Evolutionary conservation across 2,888 invertebrate species (phyloP), one percentile per base, ranked within the genome.

Genomic region (Eupithecia dodoneata): DNA sequence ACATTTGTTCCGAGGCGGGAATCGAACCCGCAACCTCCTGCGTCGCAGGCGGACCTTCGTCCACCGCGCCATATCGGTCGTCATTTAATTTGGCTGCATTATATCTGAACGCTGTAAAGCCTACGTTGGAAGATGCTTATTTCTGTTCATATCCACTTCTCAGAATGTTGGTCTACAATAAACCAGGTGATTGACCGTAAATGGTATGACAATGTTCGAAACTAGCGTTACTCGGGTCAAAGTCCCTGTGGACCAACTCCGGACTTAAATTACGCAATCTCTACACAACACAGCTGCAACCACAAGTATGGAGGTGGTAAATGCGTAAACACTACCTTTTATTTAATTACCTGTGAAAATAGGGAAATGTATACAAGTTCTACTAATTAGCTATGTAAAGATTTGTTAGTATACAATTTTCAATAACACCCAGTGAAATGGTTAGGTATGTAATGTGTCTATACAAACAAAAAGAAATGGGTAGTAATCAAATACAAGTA

Each of bases 111-210:
- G 47, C 3, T 49, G 49, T 49, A 13, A 13, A 49, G 49, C 49
- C 47, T 49, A 49, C 49, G 4, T 13, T 3, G 2, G 49, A 12
- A 12, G 13, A 30, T 49, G 13, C 49, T 13, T 49, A 52, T 52
- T 15, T 52, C 5, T 52, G 5, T 5, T 59, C n/a, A 18, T 18
- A 59, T 65, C 41, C 41, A 15, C 66, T 66, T 66, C 42, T 15
- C 66, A 66, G 42, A 13, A 42, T 41, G 13, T 66, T 15, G 5
- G 42, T 66, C 30, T 12, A 59, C 18, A 18, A 2, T 9, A 65
- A 63, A 45, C 18, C n/a, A 70, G 73, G 80, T 77, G 70, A 79
- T 71, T 79, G 79, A 79, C 81, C 78, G 76, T 30, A 67, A 77
- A 79, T 78, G 44, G 72, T 74, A 71, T 72, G 69, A 77, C 76